A percentile compares a stretch with the other conserved stretches of the same genome.
Conservation (phyloP, 2,888 invertebrate genomes). For the Polia nebulosa region DNA sequence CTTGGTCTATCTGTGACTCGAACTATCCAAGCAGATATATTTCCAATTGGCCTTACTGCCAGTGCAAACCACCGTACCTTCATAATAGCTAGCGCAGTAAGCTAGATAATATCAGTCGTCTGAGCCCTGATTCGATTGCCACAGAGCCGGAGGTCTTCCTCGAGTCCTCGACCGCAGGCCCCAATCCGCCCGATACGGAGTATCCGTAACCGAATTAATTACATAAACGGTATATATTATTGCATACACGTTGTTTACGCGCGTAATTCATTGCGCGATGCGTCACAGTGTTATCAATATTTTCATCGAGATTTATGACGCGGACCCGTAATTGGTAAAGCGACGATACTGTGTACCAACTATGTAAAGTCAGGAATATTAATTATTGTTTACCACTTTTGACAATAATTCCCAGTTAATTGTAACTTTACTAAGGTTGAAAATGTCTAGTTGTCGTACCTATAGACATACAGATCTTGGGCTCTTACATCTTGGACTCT, state of each 20-base stretch:
- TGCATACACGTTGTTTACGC: conserved; percentile 74
- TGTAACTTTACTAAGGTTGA: neutral
- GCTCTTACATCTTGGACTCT: neutral
- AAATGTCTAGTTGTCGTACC: neutral
- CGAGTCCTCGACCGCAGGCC: conserved; percentile 47
- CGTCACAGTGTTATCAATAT: conserved; percentile 82
- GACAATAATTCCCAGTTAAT: neutral
- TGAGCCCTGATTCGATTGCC: conserved; percentile 55
- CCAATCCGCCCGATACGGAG: conserved; percentile 42
- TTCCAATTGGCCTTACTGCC: conserved; percentile 1
- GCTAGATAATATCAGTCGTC: conserved; percentile 48
- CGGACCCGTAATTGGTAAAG: conserved; percentile 77
- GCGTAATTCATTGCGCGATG: conserved; percentile 74
- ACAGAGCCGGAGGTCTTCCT: conserved; percentile 44
- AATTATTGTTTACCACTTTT: neutral
- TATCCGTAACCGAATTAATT: conserved; percentile 75
- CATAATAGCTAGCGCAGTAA: conserved; percentile 24
- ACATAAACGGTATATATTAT: conserved; percentile 63
- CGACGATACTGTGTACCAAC: conserved; percentile 45
- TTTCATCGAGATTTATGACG: conserved; percentile 83
- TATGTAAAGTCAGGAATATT: neutral
- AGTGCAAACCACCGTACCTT: conserved; percentile 10
- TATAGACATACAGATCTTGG: neutral
- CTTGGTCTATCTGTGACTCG: neutral
- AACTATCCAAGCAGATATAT: neutral